Conservation (phyloP, 1,140 invertebrate species). For the Eueides isabella region DNA sequence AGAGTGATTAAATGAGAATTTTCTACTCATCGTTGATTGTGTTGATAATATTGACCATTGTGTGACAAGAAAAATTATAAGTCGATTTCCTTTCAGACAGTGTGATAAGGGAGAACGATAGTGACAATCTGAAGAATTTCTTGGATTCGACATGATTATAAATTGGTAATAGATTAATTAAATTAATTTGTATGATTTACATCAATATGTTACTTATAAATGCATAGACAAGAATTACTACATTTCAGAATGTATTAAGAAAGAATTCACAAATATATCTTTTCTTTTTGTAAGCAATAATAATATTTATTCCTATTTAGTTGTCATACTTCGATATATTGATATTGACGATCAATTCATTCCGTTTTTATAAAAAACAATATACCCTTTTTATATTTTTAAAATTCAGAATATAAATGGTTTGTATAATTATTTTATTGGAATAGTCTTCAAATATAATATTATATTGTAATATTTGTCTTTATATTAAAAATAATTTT, state of each 20-base stretch:
- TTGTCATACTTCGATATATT: background rate
- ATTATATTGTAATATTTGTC: too few relatives aligned
- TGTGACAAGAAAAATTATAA: constrained; percentile 37
- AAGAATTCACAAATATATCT: background rate
- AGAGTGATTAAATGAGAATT: background rate
- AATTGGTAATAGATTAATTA: constrained; percentile 33
- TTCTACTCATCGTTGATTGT: constrained; percentile 2
- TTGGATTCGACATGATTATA: constrained; percentile 36
- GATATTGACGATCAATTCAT: background rate
- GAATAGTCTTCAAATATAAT: background rate
- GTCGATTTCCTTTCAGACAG: constrained; percentile 70
- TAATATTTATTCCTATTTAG: background rate
- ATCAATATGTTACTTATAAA: background rate
- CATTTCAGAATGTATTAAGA: constrained; percentile 2
- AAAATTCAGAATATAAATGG: background rate
- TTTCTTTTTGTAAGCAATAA: constrained; percentile 8
- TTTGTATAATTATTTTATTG: background rate
- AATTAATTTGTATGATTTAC: background rate
- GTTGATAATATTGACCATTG: constrained; percentile 28
- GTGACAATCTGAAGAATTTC: constrained; percentile 68
- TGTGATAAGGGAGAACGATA: constrained; percentile 71
- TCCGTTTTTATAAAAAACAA: background rate
- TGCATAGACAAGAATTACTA: constrained; percentile 8
- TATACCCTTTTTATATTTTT: background rate
- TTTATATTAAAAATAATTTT: background rate